Evolutionary conservation across 2,797 vertebrate genomes (phyloP).

Genomic region (Lerista edwardsae): DNA sequence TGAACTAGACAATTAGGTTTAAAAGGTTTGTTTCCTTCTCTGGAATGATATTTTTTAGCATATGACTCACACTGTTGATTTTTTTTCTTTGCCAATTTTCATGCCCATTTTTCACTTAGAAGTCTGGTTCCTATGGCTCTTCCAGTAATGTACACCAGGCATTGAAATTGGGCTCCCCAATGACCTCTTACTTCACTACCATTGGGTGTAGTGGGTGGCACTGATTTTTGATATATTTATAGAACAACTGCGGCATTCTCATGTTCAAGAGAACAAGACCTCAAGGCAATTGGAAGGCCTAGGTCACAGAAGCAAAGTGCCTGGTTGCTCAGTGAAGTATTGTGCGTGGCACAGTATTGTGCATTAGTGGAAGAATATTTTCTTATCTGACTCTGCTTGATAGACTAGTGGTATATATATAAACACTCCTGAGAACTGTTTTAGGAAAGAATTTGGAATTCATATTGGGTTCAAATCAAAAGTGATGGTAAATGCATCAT

Average conservation of each 20-base stretch:
- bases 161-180: neutral
- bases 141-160: neutral
- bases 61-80: neutral
- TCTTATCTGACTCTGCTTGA: neutral
- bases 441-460: neutral
- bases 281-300: neutral
- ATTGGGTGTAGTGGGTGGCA: neutral
- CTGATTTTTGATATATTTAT: neutral
- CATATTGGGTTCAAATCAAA: neutral
- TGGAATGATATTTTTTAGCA: neutral
- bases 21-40: constrained; percentile 1
- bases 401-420: neutral
- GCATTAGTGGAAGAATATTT: neutral
- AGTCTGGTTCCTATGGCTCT: neutral
- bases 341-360: neutral
- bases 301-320: neutral
- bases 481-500: no score
- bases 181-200: neutral
- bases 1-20: constrained; percentile 24
- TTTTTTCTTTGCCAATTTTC: neutral
- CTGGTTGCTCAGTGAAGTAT: neutral
- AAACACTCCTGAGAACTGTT: neutral
- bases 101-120: neutral
- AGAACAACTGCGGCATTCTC: neutral
- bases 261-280: neutral